Evolutionary conservation across 2,113 vertebrate genomes (phyloP), one percentile per base, ranked within the genome.

Genomic region (Oceanites oceanicus): DNA sequence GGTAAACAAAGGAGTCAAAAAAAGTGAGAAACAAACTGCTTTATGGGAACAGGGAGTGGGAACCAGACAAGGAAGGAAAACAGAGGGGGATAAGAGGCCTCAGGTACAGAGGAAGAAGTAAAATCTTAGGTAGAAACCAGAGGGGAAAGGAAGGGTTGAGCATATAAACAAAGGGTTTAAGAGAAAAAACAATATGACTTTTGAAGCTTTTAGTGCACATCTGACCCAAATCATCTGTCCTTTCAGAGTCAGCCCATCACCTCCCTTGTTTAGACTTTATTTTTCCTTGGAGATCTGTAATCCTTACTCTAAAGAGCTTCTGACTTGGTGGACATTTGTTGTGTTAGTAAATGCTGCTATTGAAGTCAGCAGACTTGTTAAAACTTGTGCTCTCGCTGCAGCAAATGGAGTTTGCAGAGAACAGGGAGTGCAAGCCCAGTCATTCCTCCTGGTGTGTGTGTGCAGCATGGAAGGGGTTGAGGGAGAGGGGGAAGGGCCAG

Each of bases 291-390:
- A 77, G 47, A 68, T 88, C 81, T 71, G 75, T 96, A 97, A 96
- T 97, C 93, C 94, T 56, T 86, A 58, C 87, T 97, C 93, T 96
- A 62, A 96, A 96, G 88, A 90, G 42, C 81, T 95, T 81, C 94
- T 96, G 86, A 79, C 71, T 92, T 56, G 65, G 78, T 95, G 94
- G 95, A 81, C 93, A 77, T 92, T 74, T 95, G 91, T 97, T 96
- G 80, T 91, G 80, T 92, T 92, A 94, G 83, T 44, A 92, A 96
- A 86, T 77, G 84, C 87, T 91, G 88, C 75, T 86, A 38, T 91
- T 96, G 90, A 96, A 96, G 91, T 91, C 81, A 94, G 84, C 74
- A 91, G 93, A 90, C 96, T 94, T 96, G 96, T 97, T 94, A 95
- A 95, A 97, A 96, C 97, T 92, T 94, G 95, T 65, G 53, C 52